These are phyloP conservation scores for Gymnorhina tibicen DNA, from an alignment of 2,113 vertebrate species.

Conservation along the genomic window DNA sequence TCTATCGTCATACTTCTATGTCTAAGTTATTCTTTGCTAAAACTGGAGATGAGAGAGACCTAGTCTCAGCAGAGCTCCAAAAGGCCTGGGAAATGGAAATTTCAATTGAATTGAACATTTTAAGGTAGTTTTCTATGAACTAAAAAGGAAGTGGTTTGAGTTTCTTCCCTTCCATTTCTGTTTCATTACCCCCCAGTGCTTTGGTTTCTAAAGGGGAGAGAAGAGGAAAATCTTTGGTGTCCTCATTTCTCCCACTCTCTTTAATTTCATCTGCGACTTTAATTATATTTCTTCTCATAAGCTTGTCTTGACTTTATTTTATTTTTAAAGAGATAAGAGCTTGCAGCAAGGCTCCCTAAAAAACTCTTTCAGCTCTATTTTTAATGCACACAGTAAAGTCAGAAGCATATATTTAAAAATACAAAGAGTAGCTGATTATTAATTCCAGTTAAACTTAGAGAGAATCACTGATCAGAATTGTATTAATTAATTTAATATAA, in stretches of 20 bases:
- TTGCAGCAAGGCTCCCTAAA: constrained; percentile 16
- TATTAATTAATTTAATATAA: constrained; percentile 66
- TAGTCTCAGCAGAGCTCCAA: background rate
- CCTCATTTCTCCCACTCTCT: constrained; percentile 36
- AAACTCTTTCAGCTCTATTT: constrained; percentile 61
- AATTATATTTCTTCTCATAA: constrained; percentile 56
- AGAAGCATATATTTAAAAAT: constrained; percentile 40
- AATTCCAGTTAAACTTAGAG: constrained; percentile 56
- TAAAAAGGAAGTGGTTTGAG: background rate
- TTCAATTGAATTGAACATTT: background rate
- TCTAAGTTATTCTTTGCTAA: background rate
- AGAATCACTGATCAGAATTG: constrained; percentile 47
- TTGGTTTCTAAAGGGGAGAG: background rate
- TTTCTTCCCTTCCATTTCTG: background rate
- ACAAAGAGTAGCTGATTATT: constrained; percentile 46
- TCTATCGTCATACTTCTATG: background rate
- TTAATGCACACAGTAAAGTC: constrained; percentile 37
- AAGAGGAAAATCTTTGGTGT: background rate
- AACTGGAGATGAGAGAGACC: background rate
- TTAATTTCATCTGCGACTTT: constrained; percentile 49
- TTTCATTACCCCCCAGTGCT: background rate
- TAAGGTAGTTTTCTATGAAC: background rate
- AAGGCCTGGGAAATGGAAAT: background rate
- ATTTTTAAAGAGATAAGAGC: constrained; percentile 50
- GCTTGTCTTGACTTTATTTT: constrained; percentile 46